Base-by-base conservation (phyloP, 2,113 vertebrate species). In the Cromileptes altivelis region DNA sequence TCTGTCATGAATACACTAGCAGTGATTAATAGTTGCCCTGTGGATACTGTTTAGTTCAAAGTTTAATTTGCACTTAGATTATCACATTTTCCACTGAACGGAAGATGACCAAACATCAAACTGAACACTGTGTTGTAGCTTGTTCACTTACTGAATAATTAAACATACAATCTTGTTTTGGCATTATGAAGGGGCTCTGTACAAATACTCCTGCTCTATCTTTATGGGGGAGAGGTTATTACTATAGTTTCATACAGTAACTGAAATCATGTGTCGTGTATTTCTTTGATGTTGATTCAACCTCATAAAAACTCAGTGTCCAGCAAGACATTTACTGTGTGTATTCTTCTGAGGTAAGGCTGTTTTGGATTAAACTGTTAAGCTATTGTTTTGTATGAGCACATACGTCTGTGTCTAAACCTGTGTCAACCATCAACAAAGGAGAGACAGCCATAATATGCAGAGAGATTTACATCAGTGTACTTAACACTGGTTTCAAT, bases 61-160 rank as follows among this genome's bases (percentile, higher is more conserved):
- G 45, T 77, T 52, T 27, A 74, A 78, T 33, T 57, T 55, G 6
- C 55, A 61, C 55, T 49, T n/a, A 37, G 10, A 50, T 63, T 5
- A 23, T 6, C 57, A 70, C 19, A 70, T 49, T 45, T 64, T 75
- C 8, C 30, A 53, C 17, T 0, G 15, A 25, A 62, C 37, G 40
- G 10, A 45, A 33, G 6, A 27, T 37, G 60, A 70, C 64, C 27
- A 75, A 21, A 69, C n/a, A 72, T 73, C 25, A 62, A 27, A 74
- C 62, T 19, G 50, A 19, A 70, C 23, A 7, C 11, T 19, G 15
- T 69, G 33, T 37, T 37, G 33, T 9, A 40, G 25, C 14, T 45
- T n/a, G 37, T 8, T 70, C 7, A 40, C 23, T 17, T n/a, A 13
- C 17, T n/a, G 37, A n/a, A 18, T 12, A 12, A 45, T 45, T 10